phyloP scores from a whole-genome alignment of 2,888 invertebrate species.

The Diarsia rubi region DNA sequence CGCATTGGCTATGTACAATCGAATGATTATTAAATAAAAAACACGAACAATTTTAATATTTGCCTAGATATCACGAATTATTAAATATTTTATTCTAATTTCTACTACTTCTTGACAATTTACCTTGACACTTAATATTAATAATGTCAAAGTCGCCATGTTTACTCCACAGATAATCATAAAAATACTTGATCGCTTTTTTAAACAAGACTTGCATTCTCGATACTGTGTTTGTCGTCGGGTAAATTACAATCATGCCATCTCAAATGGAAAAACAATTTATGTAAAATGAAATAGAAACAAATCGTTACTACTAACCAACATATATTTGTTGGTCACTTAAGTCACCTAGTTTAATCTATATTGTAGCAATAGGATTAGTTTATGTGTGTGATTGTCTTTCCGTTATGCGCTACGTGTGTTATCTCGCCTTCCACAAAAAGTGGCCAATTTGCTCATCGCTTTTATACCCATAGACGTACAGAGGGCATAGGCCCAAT shows the following conservation, averaged over 20 bases:
- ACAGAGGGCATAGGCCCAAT: too few species aligned
- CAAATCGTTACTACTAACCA: too few species aligned
- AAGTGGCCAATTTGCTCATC: too few species aligned
- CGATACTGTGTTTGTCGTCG: constrained; percentile 19
- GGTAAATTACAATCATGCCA: neutral
- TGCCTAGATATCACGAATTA: constrained; percentile 40
- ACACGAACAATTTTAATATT: constrained; percentile 33
- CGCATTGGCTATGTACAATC: constrained; percentile 29
- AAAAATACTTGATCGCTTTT: neutral
- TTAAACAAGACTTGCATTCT: constrained; percentile 31
- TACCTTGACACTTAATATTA: constrained; percentile 80
- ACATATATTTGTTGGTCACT: too few species aligned
- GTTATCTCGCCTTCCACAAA: too few species aligned
- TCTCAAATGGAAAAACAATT: too few species aligned
- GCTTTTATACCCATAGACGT: too few species aligned
- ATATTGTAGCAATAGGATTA: too few species aligned
- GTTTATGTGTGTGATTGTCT: too few species aligned
- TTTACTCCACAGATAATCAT: constrained; percentile 40
- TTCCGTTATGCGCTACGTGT: too few species aligned
- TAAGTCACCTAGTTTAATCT: too few species aligned
- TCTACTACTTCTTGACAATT: constrained; percentile 72
- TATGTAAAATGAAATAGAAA: too few species aligned
- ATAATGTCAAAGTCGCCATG: constrained; percentile 76
- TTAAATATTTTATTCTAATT: constrained; percentile 51
- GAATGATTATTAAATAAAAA: constrained; percentile 47